Evolutionary conservation across 2,797 vertebrate species (phyloP).

Genomic region (Chaenodraco wilsoni): DNA sequence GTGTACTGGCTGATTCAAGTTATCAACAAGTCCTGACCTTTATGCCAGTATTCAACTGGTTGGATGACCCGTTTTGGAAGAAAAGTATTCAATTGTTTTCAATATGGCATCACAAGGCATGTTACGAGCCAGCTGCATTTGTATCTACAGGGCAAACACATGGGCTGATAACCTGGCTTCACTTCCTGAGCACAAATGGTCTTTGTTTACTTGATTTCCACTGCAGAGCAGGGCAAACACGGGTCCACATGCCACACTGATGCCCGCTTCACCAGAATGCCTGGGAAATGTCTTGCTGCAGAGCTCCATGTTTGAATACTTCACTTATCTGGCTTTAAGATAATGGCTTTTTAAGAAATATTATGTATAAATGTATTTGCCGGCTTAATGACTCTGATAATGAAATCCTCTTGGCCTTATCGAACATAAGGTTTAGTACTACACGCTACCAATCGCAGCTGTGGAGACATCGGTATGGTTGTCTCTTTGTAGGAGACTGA

Average conservation of each 20-base stretch:
- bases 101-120: slow-evolving; percentile 28
- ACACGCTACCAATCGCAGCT: no score
- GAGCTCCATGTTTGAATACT: no score
- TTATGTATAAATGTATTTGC: no score
- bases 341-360: no score
- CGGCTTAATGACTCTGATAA: no score
- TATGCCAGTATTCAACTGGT: neutral
- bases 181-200: slow-evolving; percentile 19
- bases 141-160: slow-evolving; percentile 43
- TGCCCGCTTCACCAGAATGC: no score
- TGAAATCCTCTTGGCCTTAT: no score
- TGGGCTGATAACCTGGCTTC: slow-evolving; percentile 24
- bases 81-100: slow-evolving; percentile 16
- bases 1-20: neutral
- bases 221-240: neutral
- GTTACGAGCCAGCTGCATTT: slow-evolving; percentile 13
- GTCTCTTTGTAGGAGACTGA: no score
- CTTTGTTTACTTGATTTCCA: slow-evolving; percentile 26
- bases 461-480: no score
- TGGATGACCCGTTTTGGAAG: slow-evolving; percentile 7
- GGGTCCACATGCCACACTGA: slow-evolving; percentile 14
- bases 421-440: no score
- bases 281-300: no score
- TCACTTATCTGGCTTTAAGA: no score
- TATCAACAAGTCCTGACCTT: neutral